Evolutionary conservation across 92 coral and sea anemone species (phyloP).

Genomic region (Epizoanthus rinbou): DNA sequence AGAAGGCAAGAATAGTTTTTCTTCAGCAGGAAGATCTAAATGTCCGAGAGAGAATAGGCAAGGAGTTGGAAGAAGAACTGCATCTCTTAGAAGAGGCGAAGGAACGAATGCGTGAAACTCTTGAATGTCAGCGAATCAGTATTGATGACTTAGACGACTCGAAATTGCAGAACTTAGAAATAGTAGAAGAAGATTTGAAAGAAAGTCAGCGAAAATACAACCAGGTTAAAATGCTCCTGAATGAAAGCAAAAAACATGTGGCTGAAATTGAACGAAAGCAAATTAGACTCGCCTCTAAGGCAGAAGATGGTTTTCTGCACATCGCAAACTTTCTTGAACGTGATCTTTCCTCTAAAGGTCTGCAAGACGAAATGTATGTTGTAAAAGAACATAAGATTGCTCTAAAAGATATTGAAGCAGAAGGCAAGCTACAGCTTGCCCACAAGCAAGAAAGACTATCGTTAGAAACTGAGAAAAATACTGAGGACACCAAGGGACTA

Average conservation of each 20-base stretch:
- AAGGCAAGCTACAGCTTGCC: slow-evolving; percentile 80
- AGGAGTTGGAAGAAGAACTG: slow-evolving; percentile 69
- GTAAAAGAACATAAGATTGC: slow-evolving; percentile 72
- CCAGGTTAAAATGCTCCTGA: slow-evolving; percentile 72
- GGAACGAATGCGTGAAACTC: slow-evolving; percentile 59
- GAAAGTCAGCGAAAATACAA: slow-evolving; percentile 77
- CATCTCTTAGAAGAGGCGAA: slow-evolving; percentile 53
- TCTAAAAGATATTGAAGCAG: slow-evolving; percentile 81
- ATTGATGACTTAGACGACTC: slow-evolving; percentile 75
- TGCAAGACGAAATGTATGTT: slow-evolving; percentile 63
- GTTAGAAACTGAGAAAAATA: slow-evolving; percentile 59
- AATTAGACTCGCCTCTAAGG: slow-evolving; percentile 58
- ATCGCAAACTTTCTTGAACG: slow-evolving; percentile 71
- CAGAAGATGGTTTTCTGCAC: slow-evolving; percentile 65
- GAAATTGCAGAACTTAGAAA: slow-evolving; percentile 62
- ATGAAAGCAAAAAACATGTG: slow-evolving; percentile 64
- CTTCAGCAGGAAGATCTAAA: slow-evolving; percentile 73
- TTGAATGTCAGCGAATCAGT: slow-evolving; percentile 67
- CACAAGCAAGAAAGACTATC: slow-evolving; percentile 68
- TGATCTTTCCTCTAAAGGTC: slow-evolving; percentile 61
- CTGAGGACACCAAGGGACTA: slow-evolving; percentile 56
- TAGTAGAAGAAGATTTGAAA: slow-evolving; percentile 74
- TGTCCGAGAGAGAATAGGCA: slow-evolving; percentile 56
- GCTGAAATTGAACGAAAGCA: slow-evolving; percentile 68
- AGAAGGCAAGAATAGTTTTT: slow-evolving; percentile 54